Conservation (phyloP, 2,113 vertebrate genomes). For the Anguilla japonica region DNA sequence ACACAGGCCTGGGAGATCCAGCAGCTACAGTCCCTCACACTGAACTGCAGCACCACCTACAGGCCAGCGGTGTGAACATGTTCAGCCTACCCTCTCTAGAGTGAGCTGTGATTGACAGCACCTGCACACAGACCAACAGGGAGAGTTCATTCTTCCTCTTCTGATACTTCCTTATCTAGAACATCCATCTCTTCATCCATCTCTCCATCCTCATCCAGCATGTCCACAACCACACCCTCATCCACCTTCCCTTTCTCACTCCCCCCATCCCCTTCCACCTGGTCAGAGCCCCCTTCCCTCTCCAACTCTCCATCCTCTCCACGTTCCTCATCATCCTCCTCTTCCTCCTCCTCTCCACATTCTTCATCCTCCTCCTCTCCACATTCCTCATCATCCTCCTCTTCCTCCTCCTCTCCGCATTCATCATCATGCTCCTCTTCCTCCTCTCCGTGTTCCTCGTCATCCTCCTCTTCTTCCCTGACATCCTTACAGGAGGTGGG, state of each 20-base stretch:
- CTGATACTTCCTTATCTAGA: constrained; percentile 16
- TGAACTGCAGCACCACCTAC: neutral
- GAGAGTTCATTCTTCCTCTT: constrained; percentile 1
- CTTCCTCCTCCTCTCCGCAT: neutral
- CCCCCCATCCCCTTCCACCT: neutral
- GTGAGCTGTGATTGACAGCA: neutral
- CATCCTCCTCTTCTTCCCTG: constrained; percentile 50
- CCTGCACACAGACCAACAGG: neutral
- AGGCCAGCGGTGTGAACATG: neutral
- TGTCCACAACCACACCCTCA: constrained; percentile 21
- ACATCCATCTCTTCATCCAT: neutral
- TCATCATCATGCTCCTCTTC: constrained; percentile 5
- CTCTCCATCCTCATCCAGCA: constrained; percentile 32
- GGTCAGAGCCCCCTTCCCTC: neutral
- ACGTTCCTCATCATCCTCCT: neutral
- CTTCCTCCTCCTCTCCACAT: constrained; percentile 2
- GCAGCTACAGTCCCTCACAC: neutral
- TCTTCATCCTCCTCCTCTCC: neutral
- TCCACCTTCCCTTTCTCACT: constrained; percentile 18
- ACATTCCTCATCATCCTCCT: neutral
- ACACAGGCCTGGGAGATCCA: neutral
- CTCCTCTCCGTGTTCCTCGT: constrained; percentile 35
- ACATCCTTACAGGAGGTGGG: constrained; percentile 68
- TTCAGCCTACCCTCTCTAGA: neutral
- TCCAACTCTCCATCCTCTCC: constrained; percentile 21